Conservation (phyloP, 2,113 vertebrate genomes). For the Nestor notabilis region DNA sequence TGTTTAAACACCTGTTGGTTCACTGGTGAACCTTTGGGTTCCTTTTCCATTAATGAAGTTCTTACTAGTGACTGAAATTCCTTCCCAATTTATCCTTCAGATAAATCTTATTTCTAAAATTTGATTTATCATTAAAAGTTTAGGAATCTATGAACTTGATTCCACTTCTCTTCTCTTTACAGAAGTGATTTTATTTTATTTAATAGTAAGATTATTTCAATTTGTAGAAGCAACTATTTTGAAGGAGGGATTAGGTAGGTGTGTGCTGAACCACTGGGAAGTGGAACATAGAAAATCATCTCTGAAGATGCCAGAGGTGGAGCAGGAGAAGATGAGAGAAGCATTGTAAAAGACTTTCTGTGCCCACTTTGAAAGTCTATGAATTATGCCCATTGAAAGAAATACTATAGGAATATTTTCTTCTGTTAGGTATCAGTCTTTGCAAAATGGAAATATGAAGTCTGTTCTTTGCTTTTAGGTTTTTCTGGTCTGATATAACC, state of each 20-base stretch:
- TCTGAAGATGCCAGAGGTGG: not conserved
- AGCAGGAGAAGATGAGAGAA: not conserved
- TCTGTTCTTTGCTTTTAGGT: not conserved
- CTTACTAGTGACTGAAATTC: slow-evolving; percentile 14
- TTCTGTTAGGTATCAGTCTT: not conserved
- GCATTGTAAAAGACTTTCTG: not conserved
- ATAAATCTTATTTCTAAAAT: not conserved
- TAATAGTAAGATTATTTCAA: not conserved
- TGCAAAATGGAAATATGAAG: not conserved
- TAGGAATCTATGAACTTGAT: not conserved
- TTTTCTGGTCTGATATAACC: not conserved
- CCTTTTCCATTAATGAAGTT: not conserved
- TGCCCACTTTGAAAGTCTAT: not conserved
- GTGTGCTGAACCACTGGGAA: not conserved
- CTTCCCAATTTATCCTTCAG: not conserved
- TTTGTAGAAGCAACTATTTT: not conserved
- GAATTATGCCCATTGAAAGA: not conserved
- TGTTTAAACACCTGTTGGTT: slow-evolving; percentile 56
- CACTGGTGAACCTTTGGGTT: slow-evolving; percentile 3
- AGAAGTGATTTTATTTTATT: not conserved
- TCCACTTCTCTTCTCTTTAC: not conserved
- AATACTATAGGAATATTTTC: not conserved
- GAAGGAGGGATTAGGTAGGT: not conserved
- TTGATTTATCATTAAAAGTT: slow-evolving; percentile 15
- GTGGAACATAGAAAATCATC: not conserved